Conservation (phyloP, 2,113 vertebrate genomes). For the Pelodiscus sinensis region DNA sequence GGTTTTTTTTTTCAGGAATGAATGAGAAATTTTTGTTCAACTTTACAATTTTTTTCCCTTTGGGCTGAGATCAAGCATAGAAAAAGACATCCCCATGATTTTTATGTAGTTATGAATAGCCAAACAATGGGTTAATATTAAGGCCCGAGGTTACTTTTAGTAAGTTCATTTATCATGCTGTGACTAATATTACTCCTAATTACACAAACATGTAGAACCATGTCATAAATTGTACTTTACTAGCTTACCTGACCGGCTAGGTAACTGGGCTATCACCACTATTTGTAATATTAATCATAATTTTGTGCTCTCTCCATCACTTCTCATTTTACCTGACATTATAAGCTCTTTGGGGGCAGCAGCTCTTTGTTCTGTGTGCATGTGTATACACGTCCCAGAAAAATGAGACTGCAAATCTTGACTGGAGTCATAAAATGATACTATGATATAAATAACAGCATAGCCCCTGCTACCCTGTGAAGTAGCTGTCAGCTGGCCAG, state of each 20-base stretch:
- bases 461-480: neutral
- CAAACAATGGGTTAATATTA: neutral
- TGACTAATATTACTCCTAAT: neutral
- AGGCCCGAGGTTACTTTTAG: neutral
- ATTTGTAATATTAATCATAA: neutral
- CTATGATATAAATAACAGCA: neutral
- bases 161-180: neutral
- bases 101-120: no score
- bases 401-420: neutral
- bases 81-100: no score
- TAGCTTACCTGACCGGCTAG: no score
- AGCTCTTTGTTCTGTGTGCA: neutral
- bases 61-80: no score
- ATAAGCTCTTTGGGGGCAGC: neutral
- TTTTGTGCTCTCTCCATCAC: neutral
- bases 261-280: neutral
- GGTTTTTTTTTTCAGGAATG: neutral
- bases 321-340: neutral
- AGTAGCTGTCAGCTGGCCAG: no score
- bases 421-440: neutral
- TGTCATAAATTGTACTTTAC: neutral
- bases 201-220: neutral
- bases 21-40: neutral
- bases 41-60: neutral
- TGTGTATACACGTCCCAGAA: neutral